Evolutionary conservation across 2,888 invertebrate genomes (phyloP).

Genomic region (Gasteruption jaculator): DNA sequence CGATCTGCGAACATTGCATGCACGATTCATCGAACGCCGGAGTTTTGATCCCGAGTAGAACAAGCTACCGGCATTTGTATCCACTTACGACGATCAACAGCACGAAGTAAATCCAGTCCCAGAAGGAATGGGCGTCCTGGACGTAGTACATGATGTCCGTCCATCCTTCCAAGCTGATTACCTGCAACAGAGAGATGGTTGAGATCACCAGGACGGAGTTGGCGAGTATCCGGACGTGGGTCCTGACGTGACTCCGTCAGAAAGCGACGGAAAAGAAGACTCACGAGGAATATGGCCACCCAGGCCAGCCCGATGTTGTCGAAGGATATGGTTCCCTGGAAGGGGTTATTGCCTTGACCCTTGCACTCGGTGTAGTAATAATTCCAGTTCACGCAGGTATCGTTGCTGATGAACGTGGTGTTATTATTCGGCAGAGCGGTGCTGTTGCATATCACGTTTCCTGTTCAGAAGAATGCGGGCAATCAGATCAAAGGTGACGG

Average conservation of each 20-base stretch:
- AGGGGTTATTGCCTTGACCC: conserved; percentile 91
- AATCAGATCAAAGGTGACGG: no score
- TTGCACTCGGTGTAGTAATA: conserved; percentile 95
- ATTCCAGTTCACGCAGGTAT: conserved; percentile 96
- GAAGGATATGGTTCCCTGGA: conserved; percentile 98
- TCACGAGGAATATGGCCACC: conserved; percentile 99
- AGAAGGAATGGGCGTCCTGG: conserved; percentile 99
- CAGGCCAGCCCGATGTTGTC: conserved; percentile 99
- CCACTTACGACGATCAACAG: conserved; percentile 93
- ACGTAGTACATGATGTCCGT: conserved; percentile 99
- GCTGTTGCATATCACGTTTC: conserved; percentile 72
- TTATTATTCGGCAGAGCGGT: conserved; percentile 63
- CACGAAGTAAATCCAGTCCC: conserved; percentile 99
- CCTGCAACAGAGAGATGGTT: conserved; percentile 64
- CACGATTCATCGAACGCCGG: not conserved
- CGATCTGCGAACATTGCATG: conserved; percentile 72
- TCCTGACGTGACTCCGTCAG: no score
- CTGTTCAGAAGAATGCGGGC: conserved; percentile 45
- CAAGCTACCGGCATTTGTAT: not conserved
- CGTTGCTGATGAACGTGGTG: conserved; percentile 58
- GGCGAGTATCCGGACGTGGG: no score
- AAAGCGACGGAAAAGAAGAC: no score
- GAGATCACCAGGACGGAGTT: no score
- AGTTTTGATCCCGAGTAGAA: no score
- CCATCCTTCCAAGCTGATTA: conserved; percentile 99